These are phyloP conservation scores for Abrostola triplasia DNA, from an alignment of 2,888 invertebrate species.

Conservation along the genomic window DNA sequence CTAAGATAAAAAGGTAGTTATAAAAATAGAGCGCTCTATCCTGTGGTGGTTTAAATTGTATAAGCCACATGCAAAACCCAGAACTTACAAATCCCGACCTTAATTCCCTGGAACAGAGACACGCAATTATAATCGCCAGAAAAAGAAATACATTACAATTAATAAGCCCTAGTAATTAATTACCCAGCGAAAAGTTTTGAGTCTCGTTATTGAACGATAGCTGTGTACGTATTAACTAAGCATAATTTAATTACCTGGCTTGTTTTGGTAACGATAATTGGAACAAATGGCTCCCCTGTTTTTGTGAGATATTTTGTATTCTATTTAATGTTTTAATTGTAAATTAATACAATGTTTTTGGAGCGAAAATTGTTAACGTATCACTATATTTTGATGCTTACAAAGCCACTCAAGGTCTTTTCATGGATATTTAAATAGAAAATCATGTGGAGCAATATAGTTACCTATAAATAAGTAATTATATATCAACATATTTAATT, in stretches of 20 bases:
- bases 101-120: neutral
- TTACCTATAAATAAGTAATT: too few relatives aligned
- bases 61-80: too few relatives aligned
- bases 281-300: slow-evolving; percentile 1
- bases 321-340: neutral
- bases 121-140: neutral
- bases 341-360: neutral
- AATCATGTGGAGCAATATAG: too few relatives aligned
- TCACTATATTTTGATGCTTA: too few relatives aligned
- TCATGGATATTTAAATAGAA: too few relatives aligned
- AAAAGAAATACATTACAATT: neutral
- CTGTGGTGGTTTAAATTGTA: too few relatives aligned
- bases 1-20: too few relatives aligned
- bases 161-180: neutral
- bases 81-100: too few relatives aligned
- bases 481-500: too few relatives aligned
- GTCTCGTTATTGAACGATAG: neutral
- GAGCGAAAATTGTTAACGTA: neutral
- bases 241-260: slow-evolving; percentile 1
- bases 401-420: too few relatives aligned
- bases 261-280: neutral
- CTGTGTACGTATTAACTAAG: neutral
- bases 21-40: too few relatives aligned
- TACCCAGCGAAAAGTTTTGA: neutral
- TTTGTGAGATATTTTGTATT: neutral